phyloP scores from a whole-genome alignment of 2,797 vertebrate species.

The Coregonus suidteri region DNA sequence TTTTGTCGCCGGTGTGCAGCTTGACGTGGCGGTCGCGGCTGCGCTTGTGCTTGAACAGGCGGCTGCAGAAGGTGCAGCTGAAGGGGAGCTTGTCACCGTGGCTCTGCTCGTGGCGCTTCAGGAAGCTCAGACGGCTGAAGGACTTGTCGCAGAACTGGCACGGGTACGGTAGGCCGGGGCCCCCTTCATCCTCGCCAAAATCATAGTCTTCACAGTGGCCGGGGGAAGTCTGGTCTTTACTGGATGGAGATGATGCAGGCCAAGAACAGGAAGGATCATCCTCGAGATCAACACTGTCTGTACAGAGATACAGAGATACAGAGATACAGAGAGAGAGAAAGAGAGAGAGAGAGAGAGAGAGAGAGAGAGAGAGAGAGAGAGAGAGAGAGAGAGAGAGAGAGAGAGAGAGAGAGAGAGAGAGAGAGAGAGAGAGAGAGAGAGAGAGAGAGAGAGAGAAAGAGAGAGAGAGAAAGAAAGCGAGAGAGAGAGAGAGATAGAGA shows the following conservation, averaged over 20 bases:
- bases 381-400: conserved; percentile 9
- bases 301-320: conserved; percentile 41
- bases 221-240: conserved; percentile 98
- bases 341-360: no score
- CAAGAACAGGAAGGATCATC: conserved; percentile 97
- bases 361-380: conserved; percentile 23
- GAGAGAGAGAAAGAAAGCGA: conserved; percentile 21
- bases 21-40: conserved; percentile 98
- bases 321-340: conserved; percentile 29
- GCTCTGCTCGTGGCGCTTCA: conserved; percentile 98
- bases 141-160: conserved; percentile 99
- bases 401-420: conserved; percentile 12
- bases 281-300: conserved; percentile 94
- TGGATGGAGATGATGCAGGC: conserved; percentile 97
- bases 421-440: conserved; percentile 29
- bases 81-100: conserved; percentile 98
- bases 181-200: conserved; percentile 96
- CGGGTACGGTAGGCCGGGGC: conserved; percentile 92
- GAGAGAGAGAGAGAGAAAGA: conserved; percentile 15
- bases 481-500: conserved; percentile 25
- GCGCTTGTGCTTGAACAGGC: conserved; percentile 98
- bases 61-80: conserved; percentile 96
- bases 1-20: conserved; percentile 97
- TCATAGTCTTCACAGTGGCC: conserved; percentile 95
- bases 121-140: conserved; percentile 97